These are phyloP conservation scores for Urocolius indicus DNA, from an alignment of 2,113 vertebrate genomes.

Conservation along the genomic window DNA sequence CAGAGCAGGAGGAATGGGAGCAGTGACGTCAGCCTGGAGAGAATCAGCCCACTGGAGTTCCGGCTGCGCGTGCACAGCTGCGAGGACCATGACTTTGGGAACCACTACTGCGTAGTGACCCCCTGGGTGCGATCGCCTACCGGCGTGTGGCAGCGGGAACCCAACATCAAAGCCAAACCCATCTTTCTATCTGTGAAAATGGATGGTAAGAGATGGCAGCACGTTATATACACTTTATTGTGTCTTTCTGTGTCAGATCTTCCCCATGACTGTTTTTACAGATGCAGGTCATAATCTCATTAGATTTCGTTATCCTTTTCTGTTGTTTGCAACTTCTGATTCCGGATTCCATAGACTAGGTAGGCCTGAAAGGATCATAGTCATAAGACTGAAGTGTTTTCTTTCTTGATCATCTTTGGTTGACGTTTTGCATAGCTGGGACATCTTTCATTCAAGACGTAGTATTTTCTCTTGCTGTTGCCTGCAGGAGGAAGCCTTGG, in stretches of 20 bases:
- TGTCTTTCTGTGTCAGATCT: neutral
- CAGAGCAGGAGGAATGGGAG: conserved; percentile 83
- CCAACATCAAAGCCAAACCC: conserved; percentile 80
- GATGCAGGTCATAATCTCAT: neutral
- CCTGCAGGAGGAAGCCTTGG: neutral
- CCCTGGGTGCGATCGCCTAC: conserved; percentile 87
- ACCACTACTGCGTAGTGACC: conserved; percentile 88
- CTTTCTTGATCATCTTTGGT: neutral
- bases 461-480: neutral
- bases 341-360: neutral
- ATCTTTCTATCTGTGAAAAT: conserved; percentile 90
- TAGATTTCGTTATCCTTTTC: neutral
- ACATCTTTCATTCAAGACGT: neutral
- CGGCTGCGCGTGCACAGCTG: conserved; percentile 84
- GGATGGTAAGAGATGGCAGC: conserved; percentile 81
- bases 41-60: conserved; percentile 80
- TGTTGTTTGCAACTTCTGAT: neutral
- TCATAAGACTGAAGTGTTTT: neutral
- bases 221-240: neutral
- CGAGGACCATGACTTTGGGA: conserved; percentile 88
- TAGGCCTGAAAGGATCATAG: neutral
- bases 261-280: neutral
- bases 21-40: conserved; percentile 88
- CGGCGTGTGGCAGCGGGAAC: conserved; percentile 84
- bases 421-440: neutral